A percentile compares a stretch with the other conserved stretches of the same genome.
Conservation (phyloP, 1,140 invertebrate species). For the Acromyrmex charruanus region DNA sequence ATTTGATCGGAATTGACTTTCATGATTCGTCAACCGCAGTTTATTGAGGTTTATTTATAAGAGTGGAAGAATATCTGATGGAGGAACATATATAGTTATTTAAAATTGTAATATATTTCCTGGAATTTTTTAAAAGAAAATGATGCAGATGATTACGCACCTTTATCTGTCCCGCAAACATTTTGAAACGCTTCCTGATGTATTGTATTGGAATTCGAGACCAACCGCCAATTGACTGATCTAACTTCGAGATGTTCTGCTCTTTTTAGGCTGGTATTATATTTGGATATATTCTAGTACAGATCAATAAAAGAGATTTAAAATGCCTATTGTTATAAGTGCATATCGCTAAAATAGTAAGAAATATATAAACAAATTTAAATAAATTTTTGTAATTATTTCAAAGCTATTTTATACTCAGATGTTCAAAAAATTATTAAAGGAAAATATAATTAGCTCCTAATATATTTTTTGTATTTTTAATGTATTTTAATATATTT, state of each 20-base stretch:
- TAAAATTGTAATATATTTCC: neutral
- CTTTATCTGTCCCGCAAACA: neutral
- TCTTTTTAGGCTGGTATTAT: neutral
- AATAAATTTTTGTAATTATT: neutral
- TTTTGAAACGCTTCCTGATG: neutral
- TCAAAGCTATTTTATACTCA: neutral
- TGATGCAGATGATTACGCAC: neutral
- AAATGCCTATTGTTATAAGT: neutral
- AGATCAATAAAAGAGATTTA: neutral
- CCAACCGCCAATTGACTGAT: neutral
- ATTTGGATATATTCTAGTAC: neutral
- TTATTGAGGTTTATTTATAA: neutral
- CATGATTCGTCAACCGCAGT: neutral
- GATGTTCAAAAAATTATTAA: neutral
- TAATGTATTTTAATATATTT: too few relatives aligned
- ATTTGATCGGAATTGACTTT: slow-evolving; percentile 20
- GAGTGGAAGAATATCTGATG: neutral
- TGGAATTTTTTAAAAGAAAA: neutral
- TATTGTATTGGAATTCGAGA: neutral
- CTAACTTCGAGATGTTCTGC: neutral
- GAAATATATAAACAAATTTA: neutral
- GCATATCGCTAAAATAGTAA: neutral
- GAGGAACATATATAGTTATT: neutral
- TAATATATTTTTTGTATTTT: neutral
- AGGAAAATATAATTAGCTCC: too few relatives aligned